Evolutionary conservation across 2,797 vertebrate species (phyloP).

Genomic region (Threskiornis aethiopicus): DNA sequence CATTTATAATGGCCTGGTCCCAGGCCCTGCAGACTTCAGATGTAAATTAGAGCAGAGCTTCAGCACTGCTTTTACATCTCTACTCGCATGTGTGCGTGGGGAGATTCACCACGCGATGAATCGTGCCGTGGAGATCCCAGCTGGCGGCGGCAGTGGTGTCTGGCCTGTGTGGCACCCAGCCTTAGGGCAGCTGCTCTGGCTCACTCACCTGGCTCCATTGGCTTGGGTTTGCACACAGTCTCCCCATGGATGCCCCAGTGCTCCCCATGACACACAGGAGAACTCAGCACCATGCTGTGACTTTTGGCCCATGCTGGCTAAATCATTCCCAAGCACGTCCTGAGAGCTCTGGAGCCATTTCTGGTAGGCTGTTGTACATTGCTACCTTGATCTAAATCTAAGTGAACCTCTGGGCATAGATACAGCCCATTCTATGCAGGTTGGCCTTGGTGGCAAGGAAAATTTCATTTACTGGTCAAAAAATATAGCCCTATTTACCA

Average conservation of each 20-base stretch:
- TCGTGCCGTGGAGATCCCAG: not conserved
- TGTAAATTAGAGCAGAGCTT: not conserved
- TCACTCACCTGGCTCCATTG: not conserved
- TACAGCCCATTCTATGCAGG: not conserved
- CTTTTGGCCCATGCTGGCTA: not conserved
- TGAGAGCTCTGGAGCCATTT: not conserved
- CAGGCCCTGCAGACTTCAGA: not conserved
- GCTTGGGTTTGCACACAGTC: not conserved
- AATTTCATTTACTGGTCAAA: not conserved
- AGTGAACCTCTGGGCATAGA: not conserved
- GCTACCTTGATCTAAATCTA: not conserved
- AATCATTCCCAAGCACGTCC: not conserved
- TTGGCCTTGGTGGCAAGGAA: not conserved
- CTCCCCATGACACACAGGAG: fast-evolving
- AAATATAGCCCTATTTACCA: not conserved
- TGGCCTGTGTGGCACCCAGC: not conserved
- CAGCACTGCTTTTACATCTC: not conserved
- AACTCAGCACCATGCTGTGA: not conserved
- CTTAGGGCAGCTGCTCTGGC: not conserved
- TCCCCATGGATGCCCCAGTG: not conserved
- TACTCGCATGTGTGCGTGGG: fast-evolving
- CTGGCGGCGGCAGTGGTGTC: not conserved
- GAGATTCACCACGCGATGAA: not conserved
- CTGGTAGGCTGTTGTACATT: not conserved
- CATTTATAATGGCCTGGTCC: not conserved